Percentiles rank a stretch among this genome's conserved stretches.
Evolutionary conservation across 2,113 vertebrate genomes (phyloP).

Genomic region (Pionites leucogaster): DNA sequence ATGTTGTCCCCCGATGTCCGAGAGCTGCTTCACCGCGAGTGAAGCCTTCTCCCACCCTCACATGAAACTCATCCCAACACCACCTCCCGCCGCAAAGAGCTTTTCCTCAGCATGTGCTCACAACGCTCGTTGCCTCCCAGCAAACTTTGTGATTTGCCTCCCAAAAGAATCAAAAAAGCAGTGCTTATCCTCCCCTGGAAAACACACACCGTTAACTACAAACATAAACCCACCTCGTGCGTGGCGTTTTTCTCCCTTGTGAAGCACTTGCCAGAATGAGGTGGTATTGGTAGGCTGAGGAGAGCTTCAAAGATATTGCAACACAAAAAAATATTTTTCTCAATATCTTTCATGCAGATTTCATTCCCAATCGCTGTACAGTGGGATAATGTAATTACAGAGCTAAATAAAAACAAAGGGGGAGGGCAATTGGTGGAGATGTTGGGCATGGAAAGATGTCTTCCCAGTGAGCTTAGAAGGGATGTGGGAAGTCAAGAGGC

Average conservation of each 20-base stretch:
- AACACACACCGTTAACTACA: not conserved
- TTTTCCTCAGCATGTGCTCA: fast-evolving
- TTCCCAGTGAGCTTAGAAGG: not conserved
- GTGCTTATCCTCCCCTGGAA: not conserved
- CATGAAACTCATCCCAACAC: not conserved
- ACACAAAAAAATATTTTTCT: not conserved
- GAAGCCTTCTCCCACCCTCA: not conserved
- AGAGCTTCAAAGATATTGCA: not conserved
- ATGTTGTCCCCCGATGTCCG: fast-evolving
- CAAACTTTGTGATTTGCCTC: not conserved
- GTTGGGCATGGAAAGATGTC: not conserved
- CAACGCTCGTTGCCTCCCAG: fast-evolving
- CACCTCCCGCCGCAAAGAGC: not conserved
- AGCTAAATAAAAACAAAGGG: slow-evolving; percentile 32
- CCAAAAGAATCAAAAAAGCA: not conserved
- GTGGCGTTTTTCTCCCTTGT: not conserved
- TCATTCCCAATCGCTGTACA: not conserved
- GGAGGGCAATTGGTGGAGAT: not conserved
- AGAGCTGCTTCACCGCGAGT: fast-evolving
- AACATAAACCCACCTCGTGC: not conserved
- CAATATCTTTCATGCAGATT: slow-evolving; percentile 22
- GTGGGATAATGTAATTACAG: slow-evolving; percentile 10
- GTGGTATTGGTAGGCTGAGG: not conserved
- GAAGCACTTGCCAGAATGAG: not conserved
- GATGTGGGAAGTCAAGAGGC: slow-evolving; percentile 6